Base-by-base conservation (phyloP, 2,888 invertebrate genomes). In the Sympetrum striolatum region DNA sequence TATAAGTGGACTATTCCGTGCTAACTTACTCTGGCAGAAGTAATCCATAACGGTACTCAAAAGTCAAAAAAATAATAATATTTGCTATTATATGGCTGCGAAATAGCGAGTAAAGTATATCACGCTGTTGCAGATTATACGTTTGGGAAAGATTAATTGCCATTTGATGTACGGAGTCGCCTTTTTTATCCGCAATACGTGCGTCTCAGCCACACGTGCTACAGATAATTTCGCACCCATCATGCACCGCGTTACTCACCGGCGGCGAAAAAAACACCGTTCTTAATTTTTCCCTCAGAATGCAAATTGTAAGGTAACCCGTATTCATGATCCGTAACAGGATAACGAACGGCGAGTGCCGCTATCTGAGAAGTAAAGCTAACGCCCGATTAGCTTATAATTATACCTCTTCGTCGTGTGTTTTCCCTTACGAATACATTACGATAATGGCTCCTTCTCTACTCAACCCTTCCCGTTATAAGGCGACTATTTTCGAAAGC, bases 341-440 rank as follows among this genome's bases (percentile, higher is more conserved):
- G 82, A 82, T 82, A 82, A 58, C 82, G 10, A 18, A 35, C 31
- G 44, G 53, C 82, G 53, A 82, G 37, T 64, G 37, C 10, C 37
- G 60, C 18, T 86, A 31, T 37, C 60, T 22, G 18, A 37, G 60
- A 37, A 64, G n/a, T 18, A 86, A 25, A 58, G 37, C 37, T 53
- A 86, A 60, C 53, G 37, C 64, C 86, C 86, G 86, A 86, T 86
- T 86, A 86, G 25, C 39, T 64, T 86, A 64, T 86, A 86, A 86
- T 86, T 86, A 64, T 37, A 60, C 37, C 35, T 12, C 60, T 48
- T 82, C 82, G 58, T 82, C 58, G 58, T 58, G 58, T 58, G 86
- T 64, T 53, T n/a, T 64, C 37, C 64, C 86, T 2, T 2, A 22
- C 12, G 86, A 64, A 86, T 86, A 86, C 10, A 35, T 86, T 86